These are phyloP conservation scores for Pristiophorus japonicus DNA, from an alignment of 2,113 vertebrate genomes.

Conservation along the genomic window DNA sequence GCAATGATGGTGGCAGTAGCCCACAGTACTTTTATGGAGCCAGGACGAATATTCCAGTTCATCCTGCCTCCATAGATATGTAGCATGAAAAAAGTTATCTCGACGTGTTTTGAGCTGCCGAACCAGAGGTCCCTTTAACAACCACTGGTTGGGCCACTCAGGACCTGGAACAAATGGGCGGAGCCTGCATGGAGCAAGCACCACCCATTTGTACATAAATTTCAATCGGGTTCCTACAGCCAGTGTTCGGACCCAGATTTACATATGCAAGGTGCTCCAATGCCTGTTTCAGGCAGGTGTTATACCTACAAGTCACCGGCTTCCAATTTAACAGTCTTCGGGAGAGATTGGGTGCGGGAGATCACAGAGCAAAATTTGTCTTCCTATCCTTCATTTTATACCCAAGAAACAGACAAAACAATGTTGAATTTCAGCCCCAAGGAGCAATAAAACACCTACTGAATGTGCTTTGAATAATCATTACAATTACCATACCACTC, in stretches of 20 bases:
- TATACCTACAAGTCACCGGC: not conserved
- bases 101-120: not conserved
- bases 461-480: not conserved
- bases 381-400: not conserved
- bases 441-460: not conserved
- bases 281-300: not conserved
- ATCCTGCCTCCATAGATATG: not conserved
- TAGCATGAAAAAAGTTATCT: not conserved
- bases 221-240: not conserved
- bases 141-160: not conserved
- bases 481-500: not conserved
- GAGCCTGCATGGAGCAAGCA: not conserved
- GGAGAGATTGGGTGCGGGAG: not conserved
- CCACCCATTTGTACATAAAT: not conserved
- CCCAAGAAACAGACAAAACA: not conserved
- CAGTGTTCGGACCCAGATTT: not conserved
- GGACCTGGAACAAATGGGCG: not conserved
- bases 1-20: not conserved
- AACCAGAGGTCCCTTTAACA: not conserved
- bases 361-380: not conserved
- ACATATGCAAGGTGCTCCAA: not conserved
- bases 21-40: not conserved
- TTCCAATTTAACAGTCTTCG: not conserved
- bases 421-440: not conserved
- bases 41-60: not conserved